Conservation (phyloP, 2,797 vertebrate species). For the Amblyraja radiata region DNA sequence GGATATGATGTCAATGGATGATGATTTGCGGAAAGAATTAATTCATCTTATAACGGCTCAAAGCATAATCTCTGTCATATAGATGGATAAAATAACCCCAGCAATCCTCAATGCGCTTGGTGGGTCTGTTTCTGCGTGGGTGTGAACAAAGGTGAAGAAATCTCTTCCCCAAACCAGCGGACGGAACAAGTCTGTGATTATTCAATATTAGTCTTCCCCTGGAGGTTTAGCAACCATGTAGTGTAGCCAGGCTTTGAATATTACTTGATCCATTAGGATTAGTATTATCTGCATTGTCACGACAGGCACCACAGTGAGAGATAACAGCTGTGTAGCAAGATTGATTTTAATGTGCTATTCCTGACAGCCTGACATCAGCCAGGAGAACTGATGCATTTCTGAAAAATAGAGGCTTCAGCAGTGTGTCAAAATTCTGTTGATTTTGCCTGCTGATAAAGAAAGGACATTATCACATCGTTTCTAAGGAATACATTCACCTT, state of each 20-base stretch:
- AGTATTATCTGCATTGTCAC: constrained; percentile 19
- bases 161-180: neutral
- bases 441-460: constrained; percentile 17
- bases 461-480: constrained; percentile 12
- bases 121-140: too few species aligned
- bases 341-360: constrained; percentile 33
- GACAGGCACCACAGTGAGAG: neutral
- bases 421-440: constrained; percentile 26
- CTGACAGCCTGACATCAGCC: constrained; percentile 16
- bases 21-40: neutral
- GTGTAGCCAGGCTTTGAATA: neutral
- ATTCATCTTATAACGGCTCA: neutral
- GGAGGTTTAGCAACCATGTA: neutral
- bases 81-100: neutral
- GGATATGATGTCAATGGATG: too few species aligned
- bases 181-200: neutral
- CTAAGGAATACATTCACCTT: constrained; percentile 26
- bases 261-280: constrained; percentile 10
- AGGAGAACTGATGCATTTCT: constrained; percentile 19
- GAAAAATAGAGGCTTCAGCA: constrained; percentile 25
- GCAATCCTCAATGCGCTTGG: neutral
- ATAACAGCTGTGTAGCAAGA: constrained; percentile 18
- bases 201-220: neutral
- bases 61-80: neutral
- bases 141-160: neutral